Percentiles rank a stretch among this genome's conserved stretches.
These are phyloP conservation scores for Patiria miniata DNA, from an alignment of 35 echinoderm and acorn worm genomes.

Conservation along the genomic window DNA sequence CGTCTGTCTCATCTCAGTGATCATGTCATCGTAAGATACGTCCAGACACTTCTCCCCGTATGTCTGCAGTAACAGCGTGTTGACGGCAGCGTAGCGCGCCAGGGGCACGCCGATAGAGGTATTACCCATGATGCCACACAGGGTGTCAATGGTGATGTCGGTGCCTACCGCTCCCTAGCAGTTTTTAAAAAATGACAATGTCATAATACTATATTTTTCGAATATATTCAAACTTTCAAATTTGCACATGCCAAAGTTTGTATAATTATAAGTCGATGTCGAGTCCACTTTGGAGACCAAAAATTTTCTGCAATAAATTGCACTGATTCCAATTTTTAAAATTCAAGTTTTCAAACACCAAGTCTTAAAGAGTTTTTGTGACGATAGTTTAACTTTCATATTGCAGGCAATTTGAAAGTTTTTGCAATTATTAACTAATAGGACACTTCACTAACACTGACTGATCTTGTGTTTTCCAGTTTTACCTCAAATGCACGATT, in stretches of 20 bases:
- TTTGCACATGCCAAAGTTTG: neutral
- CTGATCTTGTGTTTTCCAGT: neutral
- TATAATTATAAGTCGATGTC: neutral
- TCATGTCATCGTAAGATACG: constrained; percentile 73
- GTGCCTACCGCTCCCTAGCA: constrained; percentile 79
- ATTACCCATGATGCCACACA: constrained; percentile 94
- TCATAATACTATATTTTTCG: too few relatives aligned
- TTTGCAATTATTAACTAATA: neutral
- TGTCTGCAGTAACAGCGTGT: constrained; percentile 60
- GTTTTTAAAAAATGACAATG: too few relatives aligned
- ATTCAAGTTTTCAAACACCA: too few relatives aligned
- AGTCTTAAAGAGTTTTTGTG: too few relatives aligned
- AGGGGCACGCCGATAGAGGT: constrained; percentile 31
- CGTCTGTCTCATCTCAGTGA: constrained; percentile 66
- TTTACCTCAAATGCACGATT: constrained; percentile 92
- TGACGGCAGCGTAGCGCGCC: constrained; percentile 74
- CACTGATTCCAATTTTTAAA: too few relatives aligned
- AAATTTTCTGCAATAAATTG: too few relatives aligned
- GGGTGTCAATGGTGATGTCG: constrained; percentile 88
- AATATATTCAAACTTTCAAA: too few relatives aligned
- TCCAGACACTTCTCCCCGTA: constrained; percentile 72
- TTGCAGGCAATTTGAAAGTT: neutral
- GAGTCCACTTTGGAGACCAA: too few relatives aligned
- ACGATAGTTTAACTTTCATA: neutral
- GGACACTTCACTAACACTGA: neutral